A percentile compares a stretch with the other conserved stretches of the same genome.
These are phyloP conservation scores for Zoanthus solanderi DNA, from an alignment of 92 coral and sea anemone genomes.

Conservation along the genomic window DNA sequence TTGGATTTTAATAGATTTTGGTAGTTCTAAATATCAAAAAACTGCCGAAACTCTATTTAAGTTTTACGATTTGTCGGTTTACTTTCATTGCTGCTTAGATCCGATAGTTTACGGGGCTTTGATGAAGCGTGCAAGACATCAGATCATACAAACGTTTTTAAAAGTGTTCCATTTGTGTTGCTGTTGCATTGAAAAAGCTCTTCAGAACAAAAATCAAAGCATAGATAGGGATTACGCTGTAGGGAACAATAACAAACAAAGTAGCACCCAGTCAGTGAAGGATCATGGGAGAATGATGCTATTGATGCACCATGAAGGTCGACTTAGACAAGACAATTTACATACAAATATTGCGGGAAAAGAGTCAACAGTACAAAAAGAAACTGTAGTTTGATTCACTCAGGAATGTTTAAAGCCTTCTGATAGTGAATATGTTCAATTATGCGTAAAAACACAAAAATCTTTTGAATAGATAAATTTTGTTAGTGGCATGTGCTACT, in stretches of 20 bases:
- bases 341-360: not conserved
- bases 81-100: conserved; percentile 70
- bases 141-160: conserved; percentile 21
- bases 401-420: too few relatives aligned
- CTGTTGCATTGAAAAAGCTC: not conserved
- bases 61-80: conserved; percentile 68
- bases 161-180: not conserved
- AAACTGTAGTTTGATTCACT: not conserved
- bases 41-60: conserved; percentile 47
- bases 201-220: not conserved
- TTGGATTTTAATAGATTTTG: conserved; percentile 67
- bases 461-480: too few relatives aligned
- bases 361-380: not conserved
- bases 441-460: too few relatives aligned
- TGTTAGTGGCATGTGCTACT: too few relatives aligned
- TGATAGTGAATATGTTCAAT: too few relatives aligned
- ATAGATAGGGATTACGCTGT: not conserved
- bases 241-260: not conserved
- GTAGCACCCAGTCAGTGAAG: not conserved
- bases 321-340: not conserved
- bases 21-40: conserved; percentile 32
- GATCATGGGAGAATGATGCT: not conserved
- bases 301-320: not conserved
- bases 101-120: conserved; percentile 71
- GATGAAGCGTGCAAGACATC: conserved; percentile 61